Evolutionary conservation across 1,140 invertebrate species (phyloP), one percentile per base, ranked within the genome.

Genomic region (Brachionus asplanchnoidis): DNA sequence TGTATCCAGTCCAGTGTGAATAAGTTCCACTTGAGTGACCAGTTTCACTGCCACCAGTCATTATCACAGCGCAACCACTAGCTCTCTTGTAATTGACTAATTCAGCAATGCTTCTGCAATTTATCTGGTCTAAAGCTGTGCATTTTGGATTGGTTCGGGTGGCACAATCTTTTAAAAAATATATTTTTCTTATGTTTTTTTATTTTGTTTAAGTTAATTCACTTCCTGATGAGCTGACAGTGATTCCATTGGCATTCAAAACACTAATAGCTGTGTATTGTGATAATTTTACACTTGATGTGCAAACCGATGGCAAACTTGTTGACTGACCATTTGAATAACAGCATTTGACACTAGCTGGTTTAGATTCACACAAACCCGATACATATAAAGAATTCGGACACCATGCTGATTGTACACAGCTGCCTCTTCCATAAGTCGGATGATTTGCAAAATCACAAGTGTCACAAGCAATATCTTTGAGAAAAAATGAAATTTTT

Each of bases 321-420:
- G 23, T 2, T 28, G 65, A 36, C 20, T 75, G 40, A 12, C 28
- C 28, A 68, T 26, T 28, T 9, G 65, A 83, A 46, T 46, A 83
- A 28, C 79, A 83, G 44, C 79, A 83, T 46, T 83, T 83, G 36
- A 83, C 53, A 83, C 20, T 36, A 36, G 26, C 17, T 14, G 79
- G 79, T 17, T 83, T 68, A 28, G 56, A 66, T 66, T 83, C 56
- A 83, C 79, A 83, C n/a, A 83, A 46, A 36, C 79, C 79, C 0
- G 50, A 65, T 20, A 65, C 20, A 46, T 40, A 83, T 14, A 83
- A 42, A 65, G 79, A 28, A 68, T 44, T 83, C 23, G 79, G 79
- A 7, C 79, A 83, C 26, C 12, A 42, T 17, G 28, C 36, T 20
- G 23, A 28, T 26, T 65, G 12, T 8, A 65, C 36, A 66, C 79